Percentiles rank a stretch among this genome's conserved stretches.
Conservation (phyloP, 2,113 vertebrate species). For the Scopus umbretta region DNA sequence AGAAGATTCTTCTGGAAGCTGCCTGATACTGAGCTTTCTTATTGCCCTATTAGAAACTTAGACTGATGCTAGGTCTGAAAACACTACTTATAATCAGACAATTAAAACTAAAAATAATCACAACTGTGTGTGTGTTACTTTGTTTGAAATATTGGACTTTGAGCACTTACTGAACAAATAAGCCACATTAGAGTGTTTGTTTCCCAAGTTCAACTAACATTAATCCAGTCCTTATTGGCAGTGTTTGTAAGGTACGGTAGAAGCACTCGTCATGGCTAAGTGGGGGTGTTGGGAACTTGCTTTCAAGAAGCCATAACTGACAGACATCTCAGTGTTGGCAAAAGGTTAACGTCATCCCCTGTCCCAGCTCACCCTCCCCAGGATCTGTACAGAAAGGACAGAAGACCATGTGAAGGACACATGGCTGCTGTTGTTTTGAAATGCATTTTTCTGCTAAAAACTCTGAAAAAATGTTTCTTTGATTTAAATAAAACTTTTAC, state of each 20-base stretch:
- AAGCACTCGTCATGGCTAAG: too few species aligned
- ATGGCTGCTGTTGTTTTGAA: too few species aligned
- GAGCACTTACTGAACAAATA: background rate
- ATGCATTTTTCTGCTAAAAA: background rate
- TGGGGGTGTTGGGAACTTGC: background rate
- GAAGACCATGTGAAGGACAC: too few species aligned
- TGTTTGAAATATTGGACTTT: background rate
- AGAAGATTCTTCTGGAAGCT: background rate
- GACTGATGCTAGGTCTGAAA: background rate
- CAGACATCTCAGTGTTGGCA: background rate
- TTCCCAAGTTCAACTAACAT: background rate
- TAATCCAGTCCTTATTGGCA: rapidly evolving
- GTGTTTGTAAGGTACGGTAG: background rate
- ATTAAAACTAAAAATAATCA: slow-evolving; percentile 18
- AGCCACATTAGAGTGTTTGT: background rate
- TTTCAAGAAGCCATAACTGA: background rate
- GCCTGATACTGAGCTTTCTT: background rate
- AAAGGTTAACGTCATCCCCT: too few species aligned
- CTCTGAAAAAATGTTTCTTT: background rate
- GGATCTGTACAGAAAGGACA: background rate
- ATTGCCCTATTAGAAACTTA: background rate
- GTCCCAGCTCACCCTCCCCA: too few species aligned
- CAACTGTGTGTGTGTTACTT: background rate
- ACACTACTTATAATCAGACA: background rate
- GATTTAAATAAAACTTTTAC: background rate